Base-by-base conservation (phyloP, 1,140 invertebrate species). In the Nephila pilipes region DNA sequence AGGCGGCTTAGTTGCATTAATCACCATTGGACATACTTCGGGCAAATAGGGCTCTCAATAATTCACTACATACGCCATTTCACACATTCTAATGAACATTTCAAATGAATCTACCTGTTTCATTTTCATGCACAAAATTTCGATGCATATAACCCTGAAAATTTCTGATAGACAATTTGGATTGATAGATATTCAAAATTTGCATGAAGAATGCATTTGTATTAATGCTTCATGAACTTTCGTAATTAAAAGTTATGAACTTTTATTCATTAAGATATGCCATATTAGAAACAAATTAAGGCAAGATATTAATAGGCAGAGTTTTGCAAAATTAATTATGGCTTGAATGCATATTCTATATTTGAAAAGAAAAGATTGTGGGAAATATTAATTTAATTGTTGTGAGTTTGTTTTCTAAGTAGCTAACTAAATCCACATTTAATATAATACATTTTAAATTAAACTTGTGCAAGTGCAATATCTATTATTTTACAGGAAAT, bases 41-140 rank as follows among this genome's bases (percentile, higher is more conserved):
- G 65, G 25, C 65, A 75, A 75, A 75, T 75, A 75, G 65, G 65
- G 29, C 16, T 75, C 25, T 36, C 65, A 32, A 75, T 75, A 75
- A 75, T 75, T 75, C 65, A 36, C 25, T 75, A 75, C 65, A 75
- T 20, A 75, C 32, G 29, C 16, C 29, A 75, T 75, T 75, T 75
- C 25, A 18, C 3, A 25, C 29, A 75, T 75, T 75, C 25, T 75
- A 75, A 75, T 75, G 65, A 75, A 32, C 65, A 32, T 75, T 75
- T 75, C 65, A 32, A 65, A 29, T 75, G 14, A 75, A 58, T 58
- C 16, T 18, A 75, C 29, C 25, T 32, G 65, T 75, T 75, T 75
- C 65, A 75, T 36, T 75, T 75, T 36, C 32, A 75, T 10, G 5
- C 14, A 29, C 6, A 5, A 25, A 25, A 65, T 14, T 65, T 65